Base-by-base conservation (phyloP, 1,140 invertebrate species). In the Scaptomyza pallida region DNA sequence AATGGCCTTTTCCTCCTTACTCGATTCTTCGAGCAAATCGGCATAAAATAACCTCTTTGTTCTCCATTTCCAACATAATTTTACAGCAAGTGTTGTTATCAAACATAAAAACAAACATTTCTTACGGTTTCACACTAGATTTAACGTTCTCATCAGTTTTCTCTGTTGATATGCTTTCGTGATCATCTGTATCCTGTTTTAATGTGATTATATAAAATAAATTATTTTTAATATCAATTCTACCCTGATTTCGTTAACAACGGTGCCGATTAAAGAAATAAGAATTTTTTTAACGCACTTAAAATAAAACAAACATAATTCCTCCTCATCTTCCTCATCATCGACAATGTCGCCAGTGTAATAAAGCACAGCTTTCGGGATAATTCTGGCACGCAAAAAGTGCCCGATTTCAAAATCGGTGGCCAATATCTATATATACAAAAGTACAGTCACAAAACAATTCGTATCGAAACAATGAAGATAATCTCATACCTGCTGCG, bases 361-460 rank as follows among this genome's bases (percentile, higher is more conserved):
- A 82, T 98, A 98, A 21, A 99, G 93, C 50, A 99, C 96, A 75
- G 98, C 98, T 91, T 96, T 94, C 21, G 97, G 98, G 78, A 99
- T 95, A 77, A 99, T 95, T 72, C 97, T 94, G 90, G 99, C 97
- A 81, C 97, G 95, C 83, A 99, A 96, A 91, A 99, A 98, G 93
- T 99, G 97, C n/a, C 98, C 98, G 92, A 99, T 97, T 93, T 99
- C 98, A 92, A 98, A 99, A 93, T 99, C 98, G 69, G 95, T 95
- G 3, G 96, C 96, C 69, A 99, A 92, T 54, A 98, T 92, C 78
- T 95, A 94, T 93, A 9, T 4, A 78, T 21, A 43, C n/a, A 50
- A 21, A 23, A 12, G 8, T 6, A 13, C 8, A 15, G 21, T 26
- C 12, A 5, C 16, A 26, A 5, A n/a, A 16, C 1, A 10, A 9